phyloP scores from a whole-genome alignment of 2,888 invertebrate genomes.

The Leucania comma region DNA sequence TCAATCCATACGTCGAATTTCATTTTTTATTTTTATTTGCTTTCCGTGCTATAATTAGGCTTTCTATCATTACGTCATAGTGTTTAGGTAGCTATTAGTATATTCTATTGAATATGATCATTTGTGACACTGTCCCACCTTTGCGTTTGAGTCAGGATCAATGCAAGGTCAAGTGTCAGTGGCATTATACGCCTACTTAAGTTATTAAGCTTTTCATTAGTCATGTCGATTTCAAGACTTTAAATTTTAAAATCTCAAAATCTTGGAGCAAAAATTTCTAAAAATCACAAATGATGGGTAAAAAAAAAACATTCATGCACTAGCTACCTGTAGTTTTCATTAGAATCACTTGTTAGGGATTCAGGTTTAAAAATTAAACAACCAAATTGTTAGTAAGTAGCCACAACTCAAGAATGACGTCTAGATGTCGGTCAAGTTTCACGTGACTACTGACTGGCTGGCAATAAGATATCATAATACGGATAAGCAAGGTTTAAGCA shows the following conservation, averaged over 20 bases:
- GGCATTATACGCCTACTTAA: slow-evolving; percentile 34
- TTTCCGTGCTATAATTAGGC: slow-evolving; percentile 2
- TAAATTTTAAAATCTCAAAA: neutral
- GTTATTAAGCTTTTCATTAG: slow-evolving; percentile 1
- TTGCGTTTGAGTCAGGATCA: slow-evolving; percentile 33
- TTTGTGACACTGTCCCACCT: slow-evolving; percentile 17
- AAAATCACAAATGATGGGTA: neutral
- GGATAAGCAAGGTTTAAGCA: too few relatives aligned
- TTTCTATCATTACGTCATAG: slow-evolving; percentile 22
- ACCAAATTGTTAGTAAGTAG: too few relatives aligned
- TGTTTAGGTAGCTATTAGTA: neutral
- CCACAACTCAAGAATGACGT: too few relatives aligned
- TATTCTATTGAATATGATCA: slow-evolving; percentile 14
- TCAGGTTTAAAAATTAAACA: too few relatives aligned
- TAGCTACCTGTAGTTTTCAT: too few relatives aligned
- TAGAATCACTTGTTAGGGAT: too few relatives aligned
- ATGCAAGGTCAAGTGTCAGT: slow-evolving; percentile 41
- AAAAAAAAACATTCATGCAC: neutral
- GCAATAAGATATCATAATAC: too few relatives aligned
- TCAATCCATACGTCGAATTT: slow-evolving; percentile 12
- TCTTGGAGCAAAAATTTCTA: neutral
- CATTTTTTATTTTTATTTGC: slow-evolving; percentile 14
- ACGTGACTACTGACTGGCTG: too few relatives aligned
- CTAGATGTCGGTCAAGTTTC: too few relatives aligned
- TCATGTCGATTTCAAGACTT: neutral